Percentiles rank a stretch among this genome's conserved stretches.
Evolutionary conservation across 2,888 invertebrate species (phyloP).

Genomic region (Cyclophora albipunctata): DNA sequence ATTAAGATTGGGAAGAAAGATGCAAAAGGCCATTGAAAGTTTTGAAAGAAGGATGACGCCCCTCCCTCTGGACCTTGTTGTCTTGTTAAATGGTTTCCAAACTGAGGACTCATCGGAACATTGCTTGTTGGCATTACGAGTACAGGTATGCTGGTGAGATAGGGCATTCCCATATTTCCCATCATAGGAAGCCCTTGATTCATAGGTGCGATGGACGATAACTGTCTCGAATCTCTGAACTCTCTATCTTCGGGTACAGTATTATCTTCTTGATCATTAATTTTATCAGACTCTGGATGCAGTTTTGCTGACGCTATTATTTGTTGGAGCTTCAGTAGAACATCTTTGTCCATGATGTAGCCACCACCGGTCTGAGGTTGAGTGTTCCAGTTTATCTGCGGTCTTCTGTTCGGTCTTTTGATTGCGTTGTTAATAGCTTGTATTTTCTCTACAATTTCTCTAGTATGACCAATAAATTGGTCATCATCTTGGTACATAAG

Average conservation of each 20-base stretch:
- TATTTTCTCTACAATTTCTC: slow-evolving; percentile 73
- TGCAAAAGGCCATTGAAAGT: slow-evolving; percentile 68
- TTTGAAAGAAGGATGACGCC: slow-evolving; percentile 20
- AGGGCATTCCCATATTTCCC: slow-evolving; percentile 32
- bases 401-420: slow-evolving; percentile 44
- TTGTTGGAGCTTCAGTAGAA: slow-evolving; percentile 52
- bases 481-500: slow-evolving; percentile 33
- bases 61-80: slow-evolving; percentile 28
- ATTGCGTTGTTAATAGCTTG: slow-evolving; percentile 67
- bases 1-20: slow-evolving; percentile 73
- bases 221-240: slow-evolving; percentile 29
- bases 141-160: slow-evolving; percentile 48
- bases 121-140: slow-evolving; percentile 40
- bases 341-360: slow-evolving; percentile 49
- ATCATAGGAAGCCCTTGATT: slow-evolving; percentile 19
- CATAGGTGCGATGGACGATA: slow-evolving; percentile 13
- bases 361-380: slow-evolving; percentile 35
- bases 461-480: slow-evolving; percentile 31
- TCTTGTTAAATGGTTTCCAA: slow-evolving; percentile 25
- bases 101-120: slow-evolving; percentile 21
- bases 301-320: slow-evolving; percentile 53
- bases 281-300: slow-evolving; percentile 24
- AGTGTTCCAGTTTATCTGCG: slow-evolving; percentile 38
- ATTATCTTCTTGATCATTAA: slow-evolving; percentile 31
- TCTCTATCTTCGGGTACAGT: slow-evolving; percentile 23